Percentiles rank a stretch among this genome's conserved stretches.
Conservation (phyloP, 2,888 invertebrate species). For the Pollenia amentaria region DNA sequence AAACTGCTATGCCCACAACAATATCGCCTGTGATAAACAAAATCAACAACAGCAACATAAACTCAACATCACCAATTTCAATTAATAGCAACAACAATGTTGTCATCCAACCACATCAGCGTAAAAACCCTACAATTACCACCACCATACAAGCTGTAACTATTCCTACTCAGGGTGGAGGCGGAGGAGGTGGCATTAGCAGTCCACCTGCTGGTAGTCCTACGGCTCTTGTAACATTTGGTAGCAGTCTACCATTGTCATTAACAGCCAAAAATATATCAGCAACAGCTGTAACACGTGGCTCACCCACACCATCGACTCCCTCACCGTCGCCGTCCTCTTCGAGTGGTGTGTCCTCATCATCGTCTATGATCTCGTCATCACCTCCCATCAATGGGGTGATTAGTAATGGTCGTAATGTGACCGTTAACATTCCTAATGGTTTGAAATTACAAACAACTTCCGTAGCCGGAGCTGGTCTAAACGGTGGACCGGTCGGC, state of each 20-base stretch:
- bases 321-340: slow-evolving; percentile 84
- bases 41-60: slow-evolving; percentile 76
- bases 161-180: slow-evolving; percentile 55
- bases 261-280: slow-evolving; percentile 80
- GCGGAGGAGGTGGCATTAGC: slow-evolving; percentile 51
- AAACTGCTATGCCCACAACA: slow-evolving; percentile 81
- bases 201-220: slow-evolving; percentile 72
- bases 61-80: slow-evolving; percentile 69
- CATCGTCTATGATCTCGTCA: slow-evolving; percentile 80
- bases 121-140: slow-evolving; percentile 65
- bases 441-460: slow-evolving; percentile 78
- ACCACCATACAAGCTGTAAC: slow-evolving; percentile 68
- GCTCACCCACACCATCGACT: slow-evolving; percentile 83
- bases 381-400: slow-evolving; percentile 80
- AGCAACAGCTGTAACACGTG: slow-evolving; percentile 80
- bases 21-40: slow-evolving; percentile 84
- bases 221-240: slow-evolving; percentile 66
- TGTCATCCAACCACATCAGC: slow-evolving; percentile 70
- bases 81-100: slow-evolving; percentile 69
- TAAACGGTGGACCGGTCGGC: slow-evolving; percentile 67
- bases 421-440: slow-evolving; percentile 78
- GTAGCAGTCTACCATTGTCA: slow-evolving; percentile 77
- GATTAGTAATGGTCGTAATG: slow-evolving; percentile 77
- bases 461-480: slow-evolving; percentile 51
- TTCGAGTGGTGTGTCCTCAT: slow-evolving; percentile 83